Base-by-base conservation (phyloP, 2,113 vertebrate species). In the Picathartes gymnocephalus region DNA sequence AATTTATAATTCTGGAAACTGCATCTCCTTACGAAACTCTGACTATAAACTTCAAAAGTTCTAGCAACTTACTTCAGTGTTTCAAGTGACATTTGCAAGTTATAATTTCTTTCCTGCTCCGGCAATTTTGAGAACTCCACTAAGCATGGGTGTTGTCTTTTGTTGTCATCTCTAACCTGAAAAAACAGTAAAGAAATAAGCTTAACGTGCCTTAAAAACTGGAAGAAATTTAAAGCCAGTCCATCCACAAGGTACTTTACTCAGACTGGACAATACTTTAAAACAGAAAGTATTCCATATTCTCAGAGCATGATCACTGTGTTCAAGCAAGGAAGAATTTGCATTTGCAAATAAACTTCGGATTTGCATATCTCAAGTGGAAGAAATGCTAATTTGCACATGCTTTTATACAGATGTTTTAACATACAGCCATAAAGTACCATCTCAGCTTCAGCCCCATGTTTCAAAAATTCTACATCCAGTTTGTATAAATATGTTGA, bases 1-100 rank as follows among this genome's bases (percentile, higher is more conserved):
- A 79, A 84, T 78, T 71, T 80, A 76, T 11, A 83, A 64, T 50
- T 81, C 35, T 73, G 30, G 15, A 78, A 89, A 84, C 27, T 39
- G 20, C 30, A 81, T 9, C 45, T 80, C 31, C 47, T 45, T n/a
- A 62, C 3, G 5, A 90, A 89, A 71, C 6, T 17, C 27, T 53
- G 62, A 47, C 12, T 39, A 56, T 45, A 66, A 76, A 14, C 12
- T 72, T 65, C 31, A 25, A 37, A 84, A 72, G 4, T 82, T 68
- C 14, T 42, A 78, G 45, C 27, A 83, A 98, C 98, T 98, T 98
- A 99, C 99, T 99, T 99, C 39, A 99, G 97, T 20, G 99, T 99
- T 97, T 99, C 99, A 68, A 99, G 97, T 1, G 99, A 99, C 99
- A 99, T 99, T 98, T 99, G 99, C 16, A 99, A 96, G 65, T 99